A percentile compares a stretch with the other conserved stretches of the same genome.
Conservation (phyloP, 2,888 invertebrate genomes). For the Hypolimnas misippus region DNA sequence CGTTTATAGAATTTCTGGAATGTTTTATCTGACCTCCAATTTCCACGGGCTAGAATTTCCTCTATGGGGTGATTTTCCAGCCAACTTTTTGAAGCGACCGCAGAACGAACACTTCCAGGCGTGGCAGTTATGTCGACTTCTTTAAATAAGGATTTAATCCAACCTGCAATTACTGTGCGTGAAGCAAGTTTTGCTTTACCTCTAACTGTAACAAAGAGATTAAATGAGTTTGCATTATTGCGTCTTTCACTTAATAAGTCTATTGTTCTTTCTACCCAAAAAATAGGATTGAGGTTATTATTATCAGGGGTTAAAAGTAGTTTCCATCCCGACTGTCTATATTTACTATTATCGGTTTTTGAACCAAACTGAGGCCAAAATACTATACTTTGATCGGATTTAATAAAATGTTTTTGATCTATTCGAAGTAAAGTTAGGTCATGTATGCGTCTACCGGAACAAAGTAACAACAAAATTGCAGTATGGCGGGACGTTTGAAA, state of each 20-base stretch:
- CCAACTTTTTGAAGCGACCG: background rate
- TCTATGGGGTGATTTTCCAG: no score
- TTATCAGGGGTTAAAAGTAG: background rate
- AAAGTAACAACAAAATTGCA: background rate
- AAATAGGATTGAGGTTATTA: no score
- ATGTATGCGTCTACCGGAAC: no score
- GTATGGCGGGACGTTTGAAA: constrained; percentile 1
- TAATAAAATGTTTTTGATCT: background rate
- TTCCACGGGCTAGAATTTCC: no score
- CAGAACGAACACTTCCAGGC: constrained; percentile 1
- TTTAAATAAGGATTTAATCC: no score
- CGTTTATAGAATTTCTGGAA: no score
- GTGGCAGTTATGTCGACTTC: background rate
- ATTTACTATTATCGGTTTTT: background rate
- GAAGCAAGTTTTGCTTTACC: no score
- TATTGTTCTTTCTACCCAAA: background rate
- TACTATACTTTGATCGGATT: background rate
- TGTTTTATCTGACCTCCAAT: no score
- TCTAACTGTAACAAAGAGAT: no score
- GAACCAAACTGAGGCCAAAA: no score
- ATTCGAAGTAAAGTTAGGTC: background rate
- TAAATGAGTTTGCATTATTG: background rate
- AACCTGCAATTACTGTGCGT: no score
- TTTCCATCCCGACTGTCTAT: background rate
- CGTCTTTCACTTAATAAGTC: background rate